Base-by-base conservation (phyloP, 1,140 invertebrate species). In the Tetragnatha versicolor region DNA sequence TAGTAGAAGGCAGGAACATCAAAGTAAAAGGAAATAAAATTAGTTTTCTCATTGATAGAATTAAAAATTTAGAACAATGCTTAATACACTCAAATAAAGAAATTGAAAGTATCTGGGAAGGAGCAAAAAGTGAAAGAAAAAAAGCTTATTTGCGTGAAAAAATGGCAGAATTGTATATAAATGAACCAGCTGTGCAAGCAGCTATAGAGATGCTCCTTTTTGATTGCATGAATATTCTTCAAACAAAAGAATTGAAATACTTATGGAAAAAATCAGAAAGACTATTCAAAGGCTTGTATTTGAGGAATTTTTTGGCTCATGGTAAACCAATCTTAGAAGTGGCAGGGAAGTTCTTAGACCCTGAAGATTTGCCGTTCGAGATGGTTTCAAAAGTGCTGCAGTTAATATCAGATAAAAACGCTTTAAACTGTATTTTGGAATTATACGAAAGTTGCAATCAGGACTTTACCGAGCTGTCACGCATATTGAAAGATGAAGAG, bases 271-370 rank as follows among this genome's bases (percentile, higher is more conserved):
- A 79, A 35, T 22, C 76, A 10, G 53, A 35, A 0, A 58, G 27
- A 27, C 29, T 79, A 6, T 79, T 79, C 27, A 53, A 17, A 7
- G 76, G 76, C 10, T 39, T 69, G 10, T 58, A 60, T 35, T n/a
- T 79, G n/a, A 31, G 76, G 25, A 66, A 79, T 25, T 29, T 79
- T 2, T 12, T 79, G 20, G 49, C 49, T 4, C 76, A 79, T 14
- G 76, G 76, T 1, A 45, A 69, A 35, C 76, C 76, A 1, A 4
- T 69, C 2, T 9, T 79, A 5, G 76, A 79, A 35, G 31, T 29
- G 12, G 10, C 60, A 10, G 65, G 49, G 6, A 35, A 17, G 14
- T 27, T 42, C 6, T 37, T 79, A 14, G 76, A 79, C 47, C 76
- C 76, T 20, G 14, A 47, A 12, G 76, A 79, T 37, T 60, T 79